A percentile compares a stretch with the other conserved stretches of the same genome.
Conservation (phyloP, 2,113 vertebrate genomes). For the Atrichornis clamosus region DNA sequence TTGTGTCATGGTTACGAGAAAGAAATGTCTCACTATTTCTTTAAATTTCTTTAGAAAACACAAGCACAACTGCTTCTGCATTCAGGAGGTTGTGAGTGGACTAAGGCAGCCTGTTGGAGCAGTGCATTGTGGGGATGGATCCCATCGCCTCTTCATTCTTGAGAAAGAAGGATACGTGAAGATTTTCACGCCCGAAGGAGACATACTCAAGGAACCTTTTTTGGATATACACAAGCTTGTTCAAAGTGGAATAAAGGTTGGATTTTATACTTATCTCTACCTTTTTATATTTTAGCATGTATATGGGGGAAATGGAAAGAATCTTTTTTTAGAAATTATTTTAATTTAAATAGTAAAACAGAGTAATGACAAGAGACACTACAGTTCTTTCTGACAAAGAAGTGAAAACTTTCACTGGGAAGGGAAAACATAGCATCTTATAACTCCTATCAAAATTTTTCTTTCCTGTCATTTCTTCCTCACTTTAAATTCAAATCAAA, state of each 20-base stretch:
- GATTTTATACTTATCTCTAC: slow-evolving; percentile 66
- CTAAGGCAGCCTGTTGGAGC: slow-evolving; percentile 89
- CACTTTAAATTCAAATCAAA: background rate
- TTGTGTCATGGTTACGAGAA: background rate
- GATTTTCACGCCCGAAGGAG: slow-evolving; percentile 86
- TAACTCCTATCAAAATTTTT: background rate
- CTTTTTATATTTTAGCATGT: slow-evolving; percentile 3
- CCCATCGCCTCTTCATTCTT: slow-evolving; percentile 93
- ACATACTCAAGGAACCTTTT: slow-evolving; percentile 93
- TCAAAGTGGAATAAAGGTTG: slow-evolving; percentile 97
- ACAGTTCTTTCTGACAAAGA: background rate
- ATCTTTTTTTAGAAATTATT: background rate
- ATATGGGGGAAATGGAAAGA: background rate
- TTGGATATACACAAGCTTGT: slow-evolving; percentile 98
- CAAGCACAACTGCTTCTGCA: slow-evolving; percentile 98
- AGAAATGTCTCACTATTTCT: slow-evolving; percentile 12
- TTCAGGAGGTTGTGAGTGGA: slow-evolving; percentile 90
- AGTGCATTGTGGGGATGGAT: slow-evolving; percentile 90
- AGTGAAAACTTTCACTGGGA: background rate
- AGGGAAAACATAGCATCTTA: background rate
- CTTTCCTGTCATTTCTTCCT: background rate
- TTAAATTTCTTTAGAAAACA: slow-evolving; percentile 85
- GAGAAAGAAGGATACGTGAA: slow-evolving; percentile 97
- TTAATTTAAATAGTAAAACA: background rate
- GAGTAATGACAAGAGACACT: background rate